Evolutionary conservation across 1,140 invertebrate species (phyloP).

Genomic region (Cataglyphis hispanica): DNA sequence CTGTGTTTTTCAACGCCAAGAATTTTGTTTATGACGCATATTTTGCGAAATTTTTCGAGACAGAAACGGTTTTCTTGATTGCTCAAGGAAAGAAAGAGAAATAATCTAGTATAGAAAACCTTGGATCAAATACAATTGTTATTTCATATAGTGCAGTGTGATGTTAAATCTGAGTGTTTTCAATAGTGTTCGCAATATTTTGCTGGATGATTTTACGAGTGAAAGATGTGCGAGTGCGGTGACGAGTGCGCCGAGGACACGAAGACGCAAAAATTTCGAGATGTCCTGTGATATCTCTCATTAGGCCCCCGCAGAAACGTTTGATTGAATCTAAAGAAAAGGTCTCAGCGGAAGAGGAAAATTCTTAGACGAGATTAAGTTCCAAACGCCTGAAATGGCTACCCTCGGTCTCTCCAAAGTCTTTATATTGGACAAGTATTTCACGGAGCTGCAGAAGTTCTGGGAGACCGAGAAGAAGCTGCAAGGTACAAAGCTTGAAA

Average conservation of each 20-base stretch:
- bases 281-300: conserved; percentile 35
- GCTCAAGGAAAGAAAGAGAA: no score
- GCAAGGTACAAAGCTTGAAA: conserved; percentile 90
- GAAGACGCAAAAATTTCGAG: conserved; percentile 42
- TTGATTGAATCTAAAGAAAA: conserved; percentile 10
- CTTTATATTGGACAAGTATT: conserved; percentile 99
- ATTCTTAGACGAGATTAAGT: conserved; percentile 76
- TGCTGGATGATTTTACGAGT: conserved; percentile 28
- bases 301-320: conserved; percentile 11
- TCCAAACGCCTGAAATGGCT: conserved; percentile 89
- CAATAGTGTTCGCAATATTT: background rate
- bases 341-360: conserved; percentile 44
- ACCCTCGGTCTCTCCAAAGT: conserved; percentile 97
- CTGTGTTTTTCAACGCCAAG: background rate
- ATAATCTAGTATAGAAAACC: background rate
- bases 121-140: background rate
- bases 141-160: background rate
- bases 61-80: no score
- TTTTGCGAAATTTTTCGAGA: conserved; percentile 40
- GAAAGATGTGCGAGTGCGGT: conserved; percentile 83
- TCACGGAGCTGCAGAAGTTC: conserved; percentile 97
- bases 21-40: background rate
- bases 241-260: conserved; percentile 78
- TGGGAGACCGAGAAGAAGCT: conserved; percentile 98
- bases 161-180: conserved; percentile 7